These are phyloP conservation scores for Macroramphosus scolopax DNA, from an alignment of 2,797 vertebrate species.

Conservation along the genomic window DNA sequence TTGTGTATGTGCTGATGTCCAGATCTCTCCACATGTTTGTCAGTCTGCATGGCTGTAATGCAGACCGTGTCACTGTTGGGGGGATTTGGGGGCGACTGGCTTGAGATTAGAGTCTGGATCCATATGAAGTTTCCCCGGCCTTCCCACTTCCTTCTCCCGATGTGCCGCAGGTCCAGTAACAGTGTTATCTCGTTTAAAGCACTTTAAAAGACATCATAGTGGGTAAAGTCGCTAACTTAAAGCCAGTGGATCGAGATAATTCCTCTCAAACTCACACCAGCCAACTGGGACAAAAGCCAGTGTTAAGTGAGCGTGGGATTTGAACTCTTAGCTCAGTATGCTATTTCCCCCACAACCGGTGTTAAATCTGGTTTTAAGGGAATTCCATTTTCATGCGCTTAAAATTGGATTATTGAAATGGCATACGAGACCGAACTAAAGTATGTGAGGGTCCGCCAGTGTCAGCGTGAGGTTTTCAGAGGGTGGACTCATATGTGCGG, in stretches of 20 bases:
- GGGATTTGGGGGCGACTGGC: slow-evolving; percentile 58
- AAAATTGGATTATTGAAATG: too few species aligned
- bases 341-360: slow-evolving; percentile 6
- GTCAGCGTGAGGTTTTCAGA: too few species aligned
- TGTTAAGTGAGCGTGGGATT: slow-evolving; percentile 59
- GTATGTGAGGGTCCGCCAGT: too few species aligned
- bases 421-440: too few species aligned
- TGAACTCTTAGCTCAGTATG: slow-evolving; percentile 31
- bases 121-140: slow-evolving; percentile 32
- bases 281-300: slow-evolving; percentile 40
- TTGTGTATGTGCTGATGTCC: slow-evolving; percentile 26
- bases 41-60: slow-evolving; percentile 30
- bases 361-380: slow-evolving; percentile 8
- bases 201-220: slow-evolving; percentile 42
- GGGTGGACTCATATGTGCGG: too few species aligned
- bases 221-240: slow-evolving; percentile 36
- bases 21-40: slow-evolving; percentile 25
- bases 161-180: slow-evolving; percentile 35
- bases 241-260: slow-evolving; percentile 54
- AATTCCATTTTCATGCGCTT: too few species aligned
- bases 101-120: slow-evolving; percentile 51
- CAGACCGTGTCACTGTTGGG: slow-evolving; percentile 44
- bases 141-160: slow-evolving; percentile 23
- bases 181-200: slow-evolving; percentile 39
- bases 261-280: slow-evolving; percentile 44